These are phyloP conservation scores for Bombus polaris DNA, from an alignment of 1,140 invertebrate species.

Conservation along the genomic window DNA sequence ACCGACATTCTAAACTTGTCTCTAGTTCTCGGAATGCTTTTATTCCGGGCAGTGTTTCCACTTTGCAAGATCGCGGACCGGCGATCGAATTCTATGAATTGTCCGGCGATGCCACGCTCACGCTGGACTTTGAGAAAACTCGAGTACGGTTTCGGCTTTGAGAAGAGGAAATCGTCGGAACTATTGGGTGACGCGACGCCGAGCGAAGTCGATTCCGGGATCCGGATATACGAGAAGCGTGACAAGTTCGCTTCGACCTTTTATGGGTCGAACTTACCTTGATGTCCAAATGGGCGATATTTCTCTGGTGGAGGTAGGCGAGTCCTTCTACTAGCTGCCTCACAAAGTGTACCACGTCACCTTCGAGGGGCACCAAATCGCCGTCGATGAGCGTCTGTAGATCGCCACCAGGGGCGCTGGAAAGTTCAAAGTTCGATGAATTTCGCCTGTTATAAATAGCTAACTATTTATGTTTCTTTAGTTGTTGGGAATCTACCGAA, in stretches of 20 bases:
- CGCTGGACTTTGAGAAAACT: not conserved
- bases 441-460: not conserved
- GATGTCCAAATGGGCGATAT: constrained; percentile 91
- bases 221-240: constrained; percentile 64
- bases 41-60: not conserved
- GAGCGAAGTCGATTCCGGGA: constrained; percentile 49
- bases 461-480: rapidly evolving
- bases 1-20: not conserved
- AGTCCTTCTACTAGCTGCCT: constrained; percentile 89
- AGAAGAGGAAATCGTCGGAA: constrained; percentile 42
- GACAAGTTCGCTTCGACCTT: constrained; percentile 71
- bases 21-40: not conserved
- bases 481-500: not conserved
- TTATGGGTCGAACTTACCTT: constrained; percentile 86
- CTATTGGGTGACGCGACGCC: constrained; percentile 38
- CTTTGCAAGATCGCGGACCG: no score
- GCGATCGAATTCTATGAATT: not conserved
- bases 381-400: constrained; percentile 90
- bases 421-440: constrained; percentile 62
- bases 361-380: constrained; percentile 88
- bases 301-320: constrained; percentile 87
- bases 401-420: constrained; percentile 89
- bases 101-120: not conserved
- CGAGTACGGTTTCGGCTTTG: not conserved
- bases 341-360: constrained; percentile 87